phyloP scores from a whole-genome alignment of 2,113 vertebrate genomes.

The Elachura formosa region DNA sequence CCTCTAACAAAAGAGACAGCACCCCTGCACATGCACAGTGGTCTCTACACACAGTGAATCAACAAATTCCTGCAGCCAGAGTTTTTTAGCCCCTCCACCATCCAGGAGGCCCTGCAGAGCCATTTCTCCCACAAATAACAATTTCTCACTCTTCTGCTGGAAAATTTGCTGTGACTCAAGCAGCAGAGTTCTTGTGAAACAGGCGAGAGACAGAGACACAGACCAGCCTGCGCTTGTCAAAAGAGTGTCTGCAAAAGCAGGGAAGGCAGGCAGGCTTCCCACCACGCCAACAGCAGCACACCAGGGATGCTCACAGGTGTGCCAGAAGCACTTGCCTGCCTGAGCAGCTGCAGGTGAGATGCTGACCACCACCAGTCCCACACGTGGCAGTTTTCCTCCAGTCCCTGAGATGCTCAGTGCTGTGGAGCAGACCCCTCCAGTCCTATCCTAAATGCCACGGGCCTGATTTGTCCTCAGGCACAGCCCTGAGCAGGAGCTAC shows the following conservation, averaged over 20 bases:
- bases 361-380: background rate
- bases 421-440: background rate
- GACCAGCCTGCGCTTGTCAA: background rate
- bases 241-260: background rate
- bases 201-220: background rate
- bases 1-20: background rate
- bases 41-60: background rate
- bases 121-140: background rate
- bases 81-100: background rate
- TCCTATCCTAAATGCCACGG: background rate
- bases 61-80: background rate
- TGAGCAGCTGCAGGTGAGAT: background rate
- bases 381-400: background rate
- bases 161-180: background rate
- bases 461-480: background rate
- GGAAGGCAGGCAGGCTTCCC: background rate
- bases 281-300: background rate
- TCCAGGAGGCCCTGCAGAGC: background rate
- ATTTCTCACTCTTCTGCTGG: fast-evolving
- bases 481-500: background rate
- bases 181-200: background rate
- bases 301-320: background rate
- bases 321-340: background rate
- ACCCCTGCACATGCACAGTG: background rate
- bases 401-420: background rate